These are phyloP conservation scores for Chaitophorus viminalis DNA, from an alignment of 2,888 invertebrate genomes.

Conservation along the genomic window DNA sequence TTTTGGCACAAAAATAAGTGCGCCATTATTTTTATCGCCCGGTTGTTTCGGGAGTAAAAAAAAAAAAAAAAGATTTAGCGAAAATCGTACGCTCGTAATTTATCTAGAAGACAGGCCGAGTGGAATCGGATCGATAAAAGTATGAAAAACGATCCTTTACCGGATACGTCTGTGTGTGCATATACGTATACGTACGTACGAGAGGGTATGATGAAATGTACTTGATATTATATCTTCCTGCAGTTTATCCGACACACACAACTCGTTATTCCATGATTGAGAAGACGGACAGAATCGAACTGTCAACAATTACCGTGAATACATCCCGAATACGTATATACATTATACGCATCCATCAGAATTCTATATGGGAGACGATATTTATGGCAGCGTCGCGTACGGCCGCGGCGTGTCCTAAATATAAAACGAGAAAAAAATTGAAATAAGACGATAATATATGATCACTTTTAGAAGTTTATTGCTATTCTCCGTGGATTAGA, in stretches of 20 bases:
- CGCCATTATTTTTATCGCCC: slow-evolving; percentile 56
- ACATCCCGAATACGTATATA: no score
- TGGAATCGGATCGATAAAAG: slow-evolving; percentile 54
- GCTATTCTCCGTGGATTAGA: no score
- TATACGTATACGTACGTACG: not conserved
- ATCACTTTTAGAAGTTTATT: no score
- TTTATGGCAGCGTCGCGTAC: not conserved
- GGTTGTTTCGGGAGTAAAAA: slow-evolving; percentile 1
- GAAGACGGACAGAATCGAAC: not conserved
- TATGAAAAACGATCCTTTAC: slow-evolving; percentile 57
- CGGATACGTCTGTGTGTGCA: not conserved
- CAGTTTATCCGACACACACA: not conserved
- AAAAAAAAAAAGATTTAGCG: slow-evolving; percentile 39
- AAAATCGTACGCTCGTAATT: slow-evolving; percentile 53
- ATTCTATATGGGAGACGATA: not conserved
- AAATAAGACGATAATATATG: no score
- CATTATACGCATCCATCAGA: not conserved
- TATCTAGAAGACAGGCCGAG: slow-evolving; percentile 44
- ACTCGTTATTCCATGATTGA: not conserved
- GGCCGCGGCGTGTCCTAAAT: no score
- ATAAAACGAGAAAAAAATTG: no score
- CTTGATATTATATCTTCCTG: not conserved
- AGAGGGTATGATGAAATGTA: not conserved
- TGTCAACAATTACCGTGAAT: not conserved
- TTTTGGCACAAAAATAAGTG: slow-evolving; percentile 54